Evolutionary conservation across 2,113 vertebrate genomes (phyloP), one percentile per base, ranked within the genome.

Genomic region (Dolichallabes microphthalmus): DNA sequence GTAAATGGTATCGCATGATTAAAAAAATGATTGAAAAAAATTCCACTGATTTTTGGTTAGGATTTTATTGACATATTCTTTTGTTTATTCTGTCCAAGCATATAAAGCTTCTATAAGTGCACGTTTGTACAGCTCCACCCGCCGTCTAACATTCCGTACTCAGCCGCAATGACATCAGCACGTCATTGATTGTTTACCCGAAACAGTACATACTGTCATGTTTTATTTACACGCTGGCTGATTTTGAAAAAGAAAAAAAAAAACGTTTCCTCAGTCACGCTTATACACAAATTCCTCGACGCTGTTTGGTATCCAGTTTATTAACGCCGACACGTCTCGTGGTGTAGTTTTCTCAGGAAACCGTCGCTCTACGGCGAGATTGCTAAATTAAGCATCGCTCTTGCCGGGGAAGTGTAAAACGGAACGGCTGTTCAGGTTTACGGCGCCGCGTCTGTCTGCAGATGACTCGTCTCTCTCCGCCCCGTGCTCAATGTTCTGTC

Each of bases 311-410:
- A 52, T 87, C 35, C 63, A 66, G 66, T 82, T 85, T 85, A 80
- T 83, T 83, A 61, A 22, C 69, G 50, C 87, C 45, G 30, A 64
- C 82, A 75, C 60, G 5, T 50, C 71, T 76, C 6, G 10, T 11
- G 61, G 78, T 82, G 78, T 71, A 15, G 12, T 77, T 82, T 88
- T 82, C 57, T 77, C 64, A 71, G 71, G 83, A 85, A 85, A 82
- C 79, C 30, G 53, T 69, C 63, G 22, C 80, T 79, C 27, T 79
- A 45, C 63, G 30, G 80, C 8, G 80, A 71, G 52, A 77, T 50
- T 27, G 30, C 25, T 88, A 83, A 79, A 88, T 74, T 69, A 76
- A 73, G 73, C 74, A 80, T 78, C 50, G 66, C 79, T 88, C 77
- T 39, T 57, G 80, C 32, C 15, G 3, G 58, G 57, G 61, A 69